phyloP scores from a whole-genome alignment of 2,113 vertebrate genomes.

The Pheucticus melanocephalus region DNA sequence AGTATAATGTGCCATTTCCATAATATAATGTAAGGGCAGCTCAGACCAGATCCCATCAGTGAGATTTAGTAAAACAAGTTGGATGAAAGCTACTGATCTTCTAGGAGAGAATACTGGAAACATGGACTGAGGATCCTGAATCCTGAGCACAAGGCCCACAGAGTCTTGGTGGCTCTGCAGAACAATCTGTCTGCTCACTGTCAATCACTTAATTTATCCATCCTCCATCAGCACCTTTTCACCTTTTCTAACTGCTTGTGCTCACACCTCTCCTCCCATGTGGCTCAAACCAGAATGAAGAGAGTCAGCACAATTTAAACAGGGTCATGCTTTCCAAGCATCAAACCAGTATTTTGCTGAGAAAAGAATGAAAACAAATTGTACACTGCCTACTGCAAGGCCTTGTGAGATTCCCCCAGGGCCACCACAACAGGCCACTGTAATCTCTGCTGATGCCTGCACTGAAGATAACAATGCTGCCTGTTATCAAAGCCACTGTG shows the following conservation, averaged over 20 bases:
- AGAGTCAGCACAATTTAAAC: neutral
- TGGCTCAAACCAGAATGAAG: neutral
- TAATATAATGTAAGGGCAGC: neutral
- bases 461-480: constrained; percentile 15
- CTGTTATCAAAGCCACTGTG: constrained; percentile 1
- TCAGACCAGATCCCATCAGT: neutral
- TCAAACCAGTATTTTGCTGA: neutral
- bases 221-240: neutral
- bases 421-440: neutral
- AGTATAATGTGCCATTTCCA: no score
- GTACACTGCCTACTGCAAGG: neutral
- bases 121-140: neutral
- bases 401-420: neutral
- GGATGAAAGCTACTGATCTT: neutral
- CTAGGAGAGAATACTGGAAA: neutral
- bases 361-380: constrained; percentile 16
- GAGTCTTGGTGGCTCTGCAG: neutral
- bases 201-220: neutral
- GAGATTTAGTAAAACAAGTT: neutral
- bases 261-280: neutral
- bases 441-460: constrained; percentile 21
- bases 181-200: neutral
- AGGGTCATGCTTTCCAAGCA: neutral
- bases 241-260: neutral
- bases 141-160: neutral